Evolutionary conservation across 2,113 vertebrate species (phyloP).

Genomic region (Mus musculus): DNA sequence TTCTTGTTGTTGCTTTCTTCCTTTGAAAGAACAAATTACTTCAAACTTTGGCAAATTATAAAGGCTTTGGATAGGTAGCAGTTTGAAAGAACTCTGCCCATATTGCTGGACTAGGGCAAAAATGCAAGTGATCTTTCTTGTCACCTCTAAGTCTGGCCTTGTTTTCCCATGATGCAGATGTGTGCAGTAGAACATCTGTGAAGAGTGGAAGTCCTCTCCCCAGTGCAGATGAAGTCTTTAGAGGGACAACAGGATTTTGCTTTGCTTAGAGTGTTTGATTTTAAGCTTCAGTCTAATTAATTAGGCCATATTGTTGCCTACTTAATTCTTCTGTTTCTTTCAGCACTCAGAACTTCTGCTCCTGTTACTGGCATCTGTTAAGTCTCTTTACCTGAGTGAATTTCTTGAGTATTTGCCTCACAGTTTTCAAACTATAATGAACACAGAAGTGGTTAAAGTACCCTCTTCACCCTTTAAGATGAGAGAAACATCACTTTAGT

Average conservation of each 20-base stretch:
- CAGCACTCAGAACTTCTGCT: not conserved
- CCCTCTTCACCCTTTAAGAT: slow-evolving; percentile 42
- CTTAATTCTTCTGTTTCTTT: slow-evolving; percentile 34
- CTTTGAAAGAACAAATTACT: slow-evolving; percentile 67
- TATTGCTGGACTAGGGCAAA: slow-evolving; percentile 47
- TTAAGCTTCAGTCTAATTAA: slow-evolving; percentile 27
- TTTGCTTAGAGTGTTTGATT: slow-evolving; percentile 62
- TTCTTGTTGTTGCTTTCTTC: slow-evolving; percentile 63
- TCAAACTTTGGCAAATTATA: slow-evolving; percentile 11
- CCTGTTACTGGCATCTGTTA: not conserved
- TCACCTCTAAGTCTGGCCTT: slow-evolving; percentile 12
- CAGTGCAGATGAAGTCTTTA: not conserved
- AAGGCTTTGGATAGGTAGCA: slow-evolving; percentile 22
- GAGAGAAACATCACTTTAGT: slow-evolving; percentile 5
- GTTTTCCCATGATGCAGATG: not conserved
- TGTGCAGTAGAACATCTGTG: not conserved
- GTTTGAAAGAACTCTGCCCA: slow-evolving; percentile 39
- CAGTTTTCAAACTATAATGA: slow-evolving; percentile 22
- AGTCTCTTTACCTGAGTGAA: slow-evolving; percentile 7
- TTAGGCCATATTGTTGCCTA: not conserved
- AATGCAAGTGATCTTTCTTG: slow-evolving; percentile 16
- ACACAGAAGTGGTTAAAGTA: slow-evolving; percentile 30
- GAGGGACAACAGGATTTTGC: not conserved
- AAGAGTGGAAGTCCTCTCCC: too few relatives aligned
- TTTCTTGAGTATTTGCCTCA: slow-evolving; percentile 56